Conservation (phyloP, 2,888 invertebrate species). For the Chorisops tibialis region DNA sequence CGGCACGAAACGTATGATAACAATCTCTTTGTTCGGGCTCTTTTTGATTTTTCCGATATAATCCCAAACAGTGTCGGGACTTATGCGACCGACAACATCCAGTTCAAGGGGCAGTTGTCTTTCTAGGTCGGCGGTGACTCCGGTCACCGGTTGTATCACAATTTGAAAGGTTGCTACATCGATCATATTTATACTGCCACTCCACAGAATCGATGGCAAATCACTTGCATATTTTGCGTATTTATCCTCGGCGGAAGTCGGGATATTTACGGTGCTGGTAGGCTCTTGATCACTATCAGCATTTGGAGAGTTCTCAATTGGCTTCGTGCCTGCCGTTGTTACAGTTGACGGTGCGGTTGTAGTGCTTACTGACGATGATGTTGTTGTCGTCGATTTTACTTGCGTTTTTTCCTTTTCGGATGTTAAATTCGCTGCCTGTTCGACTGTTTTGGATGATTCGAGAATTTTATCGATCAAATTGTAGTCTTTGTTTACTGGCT, state of each 20-base stretch:
- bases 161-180: conserved; percentile 87
- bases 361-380: conserved; percentile 23
- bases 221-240: conserved; percentile 43
- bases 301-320: conserved; percentile 28
- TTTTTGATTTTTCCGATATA: conserved; percentile 89
- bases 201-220: conserved; percentile 46
- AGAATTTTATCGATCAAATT: conserved; percentile 50
- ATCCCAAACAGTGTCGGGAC: conserved; percentile 87
- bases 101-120: conserved; percentile 73
- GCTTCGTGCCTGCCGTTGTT: background rate
- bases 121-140: conserved; percentile 64
- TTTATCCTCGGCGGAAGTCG: conserved; percentile 54
- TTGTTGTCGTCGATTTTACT: conserved; percentile 24
- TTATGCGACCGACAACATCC: conserved; percentile 88
- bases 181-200: conserved; percentile 83
- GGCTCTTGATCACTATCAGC: conserved; percentile 73
- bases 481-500: conserved; percentile 40
- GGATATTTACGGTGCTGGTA: conserved; percentile 71
- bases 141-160: conserved; percentile 73
- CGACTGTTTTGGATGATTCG: conserved; percentile 49
- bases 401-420: conserved; percentile 30
- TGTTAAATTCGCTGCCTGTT: conserved; percentile 47
- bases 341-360: conserved; percentile 17
- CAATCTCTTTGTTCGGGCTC: conserved; percentile 81
- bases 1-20: conserved; percentile 76